Base-by-base conservation (phyloP, 2,888 invertebrate species). In the Drymonia ruficornis region DNA sequence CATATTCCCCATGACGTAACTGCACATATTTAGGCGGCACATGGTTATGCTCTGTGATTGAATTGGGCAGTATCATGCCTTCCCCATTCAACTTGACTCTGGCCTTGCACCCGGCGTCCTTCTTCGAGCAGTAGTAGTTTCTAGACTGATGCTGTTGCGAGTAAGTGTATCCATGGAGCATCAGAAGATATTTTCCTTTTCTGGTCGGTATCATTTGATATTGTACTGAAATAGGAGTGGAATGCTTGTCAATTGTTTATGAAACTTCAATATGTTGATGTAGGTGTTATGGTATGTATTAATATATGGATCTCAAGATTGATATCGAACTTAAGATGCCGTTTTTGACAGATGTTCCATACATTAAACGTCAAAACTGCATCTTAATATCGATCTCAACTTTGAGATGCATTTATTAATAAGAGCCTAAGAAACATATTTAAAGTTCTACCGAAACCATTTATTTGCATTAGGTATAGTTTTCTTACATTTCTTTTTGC, bases 181-280 rank as follows among this genome's bases (percentile, higher is more conserved):
- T 71, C 0, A 83, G 60, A 8, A 83, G 61, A 47, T 55, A 52
- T 49, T 76, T 78, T 0, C 83, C 83, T 31, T 70, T 66, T 15
- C 74, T 76, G 12, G 80, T 71, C 8, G 78, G 80, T 57, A 81
- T 79, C 56, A 81, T 74, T 57, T 67, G 59, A 55, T 74, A 81
- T 8, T 60, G 38, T 19, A 47, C 43, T 51, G 38, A 23, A 67
- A 70, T 12, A 13, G 19, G 23, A 31, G 11, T 16, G 8, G 8
- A 38, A 38, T 15, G 3, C 9, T 40, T 40, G 40, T 40, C n/a
- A n/a, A 36, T 4, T 36, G 5, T 4, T 36, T n/a, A 11, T n/a
- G 9, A 4, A 7, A 23, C 23, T 23, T 23, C 4, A 23, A 23
- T 23, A 23, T 23, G n/a, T n/a, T n/a, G n/a, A n/a, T n/a, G n/a